Percentiles rank a stretch among this genome's conserved stretches.
These are phyloP conservation scores for Tragelaphus imberbis DNA, from an alignment of 2,113 vertebrate species.

Conservation along the genomic window DNA sequence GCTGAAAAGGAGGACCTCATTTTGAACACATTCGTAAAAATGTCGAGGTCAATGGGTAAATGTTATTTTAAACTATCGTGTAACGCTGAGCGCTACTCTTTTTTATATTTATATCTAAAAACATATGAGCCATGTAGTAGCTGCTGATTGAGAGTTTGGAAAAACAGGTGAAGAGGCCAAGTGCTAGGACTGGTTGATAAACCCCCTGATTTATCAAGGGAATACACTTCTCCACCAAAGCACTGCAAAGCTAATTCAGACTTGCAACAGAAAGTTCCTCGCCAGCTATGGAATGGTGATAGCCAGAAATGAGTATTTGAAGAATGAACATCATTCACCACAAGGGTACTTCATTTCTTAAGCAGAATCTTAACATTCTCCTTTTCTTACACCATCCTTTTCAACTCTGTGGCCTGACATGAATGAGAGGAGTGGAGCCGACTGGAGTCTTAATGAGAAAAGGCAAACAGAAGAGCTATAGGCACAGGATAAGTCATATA, in stretches of 20 bases:
- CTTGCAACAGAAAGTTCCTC: neutral
- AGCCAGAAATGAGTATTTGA: neutral
- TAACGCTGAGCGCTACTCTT: neutral
- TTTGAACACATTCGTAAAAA: conserved; percentile 47
- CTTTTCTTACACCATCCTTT: neutral
- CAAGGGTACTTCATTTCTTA: neutral
- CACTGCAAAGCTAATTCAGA: neutral
- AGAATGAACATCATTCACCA: neutral
- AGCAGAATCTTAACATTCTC: neutral
- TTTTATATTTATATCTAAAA: conserved; percentile 48
- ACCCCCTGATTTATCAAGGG: neutral
- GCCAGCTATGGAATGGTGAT: neutral
- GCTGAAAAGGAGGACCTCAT: neutral
- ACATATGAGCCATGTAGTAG: neutral
- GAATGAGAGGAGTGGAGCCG: neutral
- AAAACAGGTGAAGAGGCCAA: neutral
- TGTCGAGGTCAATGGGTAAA: neutral
- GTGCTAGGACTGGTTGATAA: neutral
- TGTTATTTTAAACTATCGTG: conserved; percentile 17
- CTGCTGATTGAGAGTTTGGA: conserved; percentile 6
- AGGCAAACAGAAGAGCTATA: neutral
- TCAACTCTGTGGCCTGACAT: neutral
- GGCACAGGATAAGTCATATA: neutral
- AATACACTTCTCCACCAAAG: neutral
- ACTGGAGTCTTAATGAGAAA: neutral